Base-by-base conservation (phyloP, 2,888 invertebrate genomes). In the Rhynchonema sp. region DNA sequence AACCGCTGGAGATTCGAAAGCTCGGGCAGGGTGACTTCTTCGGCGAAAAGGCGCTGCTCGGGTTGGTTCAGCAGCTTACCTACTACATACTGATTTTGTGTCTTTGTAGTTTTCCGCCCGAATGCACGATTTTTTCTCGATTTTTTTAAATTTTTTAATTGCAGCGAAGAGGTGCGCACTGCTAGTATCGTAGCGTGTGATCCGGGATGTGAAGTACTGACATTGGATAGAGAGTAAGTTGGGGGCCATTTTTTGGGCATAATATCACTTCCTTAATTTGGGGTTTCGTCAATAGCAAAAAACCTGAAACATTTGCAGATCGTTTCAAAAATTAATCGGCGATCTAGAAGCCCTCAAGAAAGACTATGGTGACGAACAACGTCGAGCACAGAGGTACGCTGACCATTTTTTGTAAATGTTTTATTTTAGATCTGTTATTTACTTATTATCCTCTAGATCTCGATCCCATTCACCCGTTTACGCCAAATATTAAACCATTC, bases 161-260 rank as follows among this genome's bases (percentile, higher is more conserved):
- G 60, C 46, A 67, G 75, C 70, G 86, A 88, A 65, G 88, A 88
- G 71, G 77, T 79, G 55, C 79, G 92, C 38, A 85, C 90, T 57
- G 92, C 92, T 9, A 89, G 87, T 64, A 87, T 90, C 26, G 86
- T 86, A 55, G 91, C 91, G 0, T 80, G 86, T 69, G 83, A 58
- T 82, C 89, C 27, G 82, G 88, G 62, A 82, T 88, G 59, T 82
- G 91, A 77, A 65, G 91, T 91, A 68, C 80, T 91, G 26, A 87
- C 87, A 0, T 77, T 92, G 26, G 87, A 88, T 66, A 79, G 87
- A 77, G 82, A 82, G 86, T 87, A 75, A 77, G 81, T 75, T 54
- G n/a, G n/a, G n/a, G n/a, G n/a, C 38, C 38, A 17, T 38, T 38
- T 38, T 38, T 38, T 38, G n/a, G n/a, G n/a, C n/a, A n/a, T n/a